Base-by-base conservation (phyloP, 1,140 invertebrate genomes). In the Diabrotica undecimpunctata region DNA sequence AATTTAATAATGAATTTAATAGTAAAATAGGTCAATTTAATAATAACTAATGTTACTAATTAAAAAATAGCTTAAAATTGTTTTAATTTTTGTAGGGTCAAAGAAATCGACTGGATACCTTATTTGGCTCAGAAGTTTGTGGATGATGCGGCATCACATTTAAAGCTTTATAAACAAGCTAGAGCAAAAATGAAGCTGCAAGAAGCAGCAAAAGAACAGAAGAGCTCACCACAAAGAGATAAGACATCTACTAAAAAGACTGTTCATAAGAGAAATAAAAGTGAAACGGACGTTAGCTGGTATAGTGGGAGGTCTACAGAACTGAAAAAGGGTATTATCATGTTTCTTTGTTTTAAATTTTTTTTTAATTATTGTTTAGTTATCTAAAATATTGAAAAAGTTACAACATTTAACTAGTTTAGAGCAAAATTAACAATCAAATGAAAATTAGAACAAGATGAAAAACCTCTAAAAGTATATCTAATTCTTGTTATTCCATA, bases 131-230 rank as follows among this genome's bases (percentile, higher is more conserved):
- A 91, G 39, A 84, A 87, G 63, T 83, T 96, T 62, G 92, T 96
- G 6, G 94, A 97, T 79, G 94, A 96, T 82, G 87, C 93, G 66
- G 94, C 93, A 6, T 90, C 90, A 13, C 94, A 97, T 80, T 84
- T 96, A 68, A 84, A 92, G 70, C 79, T 96, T 11, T 96, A 92
- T 77, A 88, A 84, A 79, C 92, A 88, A 79, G 85, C 90, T 66
- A 79, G 89, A 77, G 84, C 81, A 68, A 80, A 85, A 76, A 80
- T 86, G 67, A 85, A 87, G 83, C 41, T 78, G 77, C 37, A 77
- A 69, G 14, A 85, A 81, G 74, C 75, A 80, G 10, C 82, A 73
- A 66, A 81, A 81, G 66, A 81, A 77, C 65, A 80, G 75, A 62
- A 79, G 77, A 69, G 79, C 77, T 69, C 83, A 73, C 71, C 81